Conservation (phyloP, 2,888 invertebrate species). For the Epistrophe grossulariae region DNA sequence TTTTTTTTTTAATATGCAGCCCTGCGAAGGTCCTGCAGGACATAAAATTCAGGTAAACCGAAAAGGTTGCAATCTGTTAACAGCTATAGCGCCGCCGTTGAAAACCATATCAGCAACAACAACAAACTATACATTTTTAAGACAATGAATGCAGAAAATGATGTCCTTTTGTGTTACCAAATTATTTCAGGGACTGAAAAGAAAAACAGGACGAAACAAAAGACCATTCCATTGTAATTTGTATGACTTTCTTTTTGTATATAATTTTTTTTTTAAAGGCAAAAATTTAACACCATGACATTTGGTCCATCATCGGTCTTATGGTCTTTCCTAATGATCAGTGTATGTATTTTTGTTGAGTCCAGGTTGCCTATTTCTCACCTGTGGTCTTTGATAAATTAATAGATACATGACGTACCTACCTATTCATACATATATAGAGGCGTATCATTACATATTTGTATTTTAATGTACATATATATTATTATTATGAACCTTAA, state of each 20-base stretch:
- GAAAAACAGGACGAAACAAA: slow-evolving; percentile 32
- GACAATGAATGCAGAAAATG: slow-evolving; percentile 34
- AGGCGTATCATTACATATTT: slow-evolving; percentile 27
- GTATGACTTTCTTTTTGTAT: slow-evolving; percentile 27
- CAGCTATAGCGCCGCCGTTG: slow-evolving; percentile 35
- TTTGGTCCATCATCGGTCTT: slow-evolving; percentile 33
- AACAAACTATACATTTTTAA: neutral
- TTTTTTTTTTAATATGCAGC: neutral
- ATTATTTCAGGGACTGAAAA: slow-evolving; percentile 3
- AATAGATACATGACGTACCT: neutral
- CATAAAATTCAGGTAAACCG: slow-evolving; percentile 19
- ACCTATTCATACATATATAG: neutral
- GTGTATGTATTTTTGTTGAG: neutral
- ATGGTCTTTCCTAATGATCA: slow-evolving; percentile 19
- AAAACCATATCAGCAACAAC: neutral
- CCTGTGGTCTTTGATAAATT: slow-evolving; percentile 39
- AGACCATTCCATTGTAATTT: slow-evolving; percentile 17
- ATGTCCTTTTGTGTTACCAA: slow-evolving; percentile 37
- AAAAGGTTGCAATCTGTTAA: slow-evolving; percentile 36
- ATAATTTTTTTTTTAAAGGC: slow-evolving; percentile 6
- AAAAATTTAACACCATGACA: slow-evolving; percentile 42
- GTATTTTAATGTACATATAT: slow-evolving; percentile 2
- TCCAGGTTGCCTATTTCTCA: slow-evolving; percentile 30
- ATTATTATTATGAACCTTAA: neutral
- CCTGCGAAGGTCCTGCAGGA: no score